Conservation (phyloP, 2,113 vertebrate species). For the Progne subis region DNA sequence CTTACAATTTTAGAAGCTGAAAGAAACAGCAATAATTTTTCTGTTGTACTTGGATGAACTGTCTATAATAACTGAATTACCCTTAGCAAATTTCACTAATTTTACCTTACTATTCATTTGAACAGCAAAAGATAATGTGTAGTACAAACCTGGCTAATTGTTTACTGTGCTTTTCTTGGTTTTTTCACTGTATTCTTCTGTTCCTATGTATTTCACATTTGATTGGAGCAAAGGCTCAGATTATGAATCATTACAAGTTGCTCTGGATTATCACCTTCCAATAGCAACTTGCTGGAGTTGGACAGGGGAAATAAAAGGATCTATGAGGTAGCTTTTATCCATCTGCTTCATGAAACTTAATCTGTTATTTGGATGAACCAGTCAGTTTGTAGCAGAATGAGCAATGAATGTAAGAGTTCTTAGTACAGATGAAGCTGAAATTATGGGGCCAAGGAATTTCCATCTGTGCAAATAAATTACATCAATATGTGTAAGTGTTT, state of each 20-base stretch:
- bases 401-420: background rate
- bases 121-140: background rate
- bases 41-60: background rate
- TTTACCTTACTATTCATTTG: background rate
- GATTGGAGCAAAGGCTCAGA: background rate
- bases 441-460: background rate
- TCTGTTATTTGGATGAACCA: background rate
- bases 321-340: background rate
- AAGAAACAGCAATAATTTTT: background rate
- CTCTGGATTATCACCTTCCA: background rate
- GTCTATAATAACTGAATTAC: background rate
- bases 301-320: background rate
- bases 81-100: background rate
- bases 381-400: background rate
- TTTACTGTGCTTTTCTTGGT: background rate
- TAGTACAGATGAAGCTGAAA: background rate
- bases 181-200: background rate
- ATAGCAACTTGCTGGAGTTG: background rate
- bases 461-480: background rate
- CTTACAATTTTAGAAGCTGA: background rate
- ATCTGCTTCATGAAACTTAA: background rate
- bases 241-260: background rate
- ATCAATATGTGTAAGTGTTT: background rate
- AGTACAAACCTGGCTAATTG: background rate
- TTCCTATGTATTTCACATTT: background rate